Percentiles rank a stretch among this genome's conserved stretches.
These are phyloP conservation scores for Hyperoodon ampullatus DNA, from an alignment of 2,113 vertebrate species.

Conservation along the genomic window DNA sequence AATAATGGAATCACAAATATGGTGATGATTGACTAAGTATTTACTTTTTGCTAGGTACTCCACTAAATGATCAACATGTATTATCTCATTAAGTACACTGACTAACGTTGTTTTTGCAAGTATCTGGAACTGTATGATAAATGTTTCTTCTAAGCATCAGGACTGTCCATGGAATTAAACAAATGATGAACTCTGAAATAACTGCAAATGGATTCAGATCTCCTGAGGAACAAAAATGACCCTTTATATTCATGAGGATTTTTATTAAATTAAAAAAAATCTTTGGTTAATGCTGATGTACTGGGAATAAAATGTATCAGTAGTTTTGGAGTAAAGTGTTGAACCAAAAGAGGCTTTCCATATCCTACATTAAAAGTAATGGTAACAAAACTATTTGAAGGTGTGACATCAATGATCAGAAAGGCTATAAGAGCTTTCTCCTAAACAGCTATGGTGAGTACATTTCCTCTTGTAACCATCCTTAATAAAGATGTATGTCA, in stretches of 20 bases:
- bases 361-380: not conserved
- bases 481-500: not conserved
- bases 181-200: slow-evolving; percentile 19
- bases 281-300: not conserved
- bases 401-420: not conserved
- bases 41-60: not conserved
- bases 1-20: not conserved
- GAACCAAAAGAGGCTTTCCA: not conserved
- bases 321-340: not conserved
- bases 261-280: not conserved
- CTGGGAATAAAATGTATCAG: not conserved
- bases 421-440: not conserved
- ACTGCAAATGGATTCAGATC: not conserved
- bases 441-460: not conserved
- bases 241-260: not conserved
- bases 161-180: not conserved
- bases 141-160: not conserved
- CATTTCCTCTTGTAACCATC: not conserved
- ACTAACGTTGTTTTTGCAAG: not conserved
- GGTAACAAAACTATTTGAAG: slow-evolving; percentile 22
- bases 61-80: not conserved
- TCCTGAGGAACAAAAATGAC: not conserved
- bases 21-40: not conserved
- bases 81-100: not conserved
- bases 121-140: not conserved